Evolutionary conservation across 2,888 invertebrate genomes (phyloP), one percentile per base, ranked within the genome.

Genomic region (Oscheius sp.): DNA sequence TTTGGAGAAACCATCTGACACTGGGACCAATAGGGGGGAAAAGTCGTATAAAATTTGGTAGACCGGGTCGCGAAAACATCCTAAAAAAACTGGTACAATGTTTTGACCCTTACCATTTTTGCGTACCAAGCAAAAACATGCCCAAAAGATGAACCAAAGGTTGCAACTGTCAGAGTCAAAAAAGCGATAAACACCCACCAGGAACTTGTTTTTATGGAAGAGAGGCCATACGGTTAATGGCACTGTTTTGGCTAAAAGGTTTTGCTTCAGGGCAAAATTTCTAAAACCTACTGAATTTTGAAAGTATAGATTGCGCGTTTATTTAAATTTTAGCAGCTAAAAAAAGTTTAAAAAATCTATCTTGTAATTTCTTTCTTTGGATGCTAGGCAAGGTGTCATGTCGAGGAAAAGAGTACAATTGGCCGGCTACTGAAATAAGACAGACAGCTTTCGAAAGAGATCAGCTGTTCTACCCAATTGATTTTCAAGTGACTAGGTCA

Each of bases 61-160:
- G 20, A 20, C 42, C 20, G 42, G n/a, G n/a, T n/a, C n/a, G n/a
- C n/a, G n/a, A n/a, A n/a, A n/a, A n/a, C n/a, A n/a, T n/a, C n/a
- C n/a, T n/a, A n/a, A n/a, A n/a, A n/a, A n/a, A n/a, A n/a, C n/a
- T n/a, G n/a, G n/a, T n/a, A n/a, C n/a, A n/a, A 17, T n/a, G n/a
- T 42, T 42, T 42, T 42, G 42, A 42, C 15, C 15, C 42, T 42
- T 42, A 20, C 15, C 42, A 17, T 42, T 20, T 20, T 42, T 15
- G 42, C 42, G 29, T 6, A n/a, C 34, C 12, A 15, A 17, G 8
- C 6, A n/a, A 55, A 55, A 33, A 55, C 55, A 34, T 34, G 42
- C 42, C 42, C 34, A 34, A 52, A 29, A 55, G 55, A 55, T 55
- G 55, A 55, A 55, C 55, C 55, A 55, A 55, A 55, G 55, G 55